Conservation (phyloP, 2,888 invertebrate species). For the Alcis repandata region DNA sequence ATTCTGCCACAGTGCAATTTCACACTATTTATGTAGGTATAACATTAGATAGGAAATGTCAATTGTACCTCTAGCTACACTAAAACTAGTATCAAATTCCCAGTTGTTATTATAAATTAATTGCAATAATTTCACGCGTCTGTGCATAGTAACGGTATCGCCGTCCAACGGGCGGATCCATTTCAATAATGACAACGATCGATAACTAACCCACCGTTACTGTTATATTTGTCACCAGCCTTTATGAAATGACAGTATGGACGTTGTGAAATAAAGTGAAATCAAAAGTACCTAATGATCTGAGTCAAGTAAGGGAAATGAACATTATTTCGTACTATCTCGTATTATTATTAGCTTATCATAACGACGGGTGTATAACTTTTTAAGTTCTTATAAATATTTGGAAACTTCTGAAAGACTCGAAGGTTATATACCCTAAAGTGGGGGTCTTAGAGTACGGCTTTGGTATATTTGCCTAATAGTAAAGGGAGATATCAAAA, state of each 20-base stretch:
- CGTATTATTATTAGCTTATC: too few species aligned
- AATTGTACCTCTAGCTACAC: not conserved
- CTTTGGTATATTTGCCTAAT: too few species aligned
- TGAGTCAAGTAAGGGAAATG: not conserved
- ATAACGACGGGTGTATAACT: too few species aligned
- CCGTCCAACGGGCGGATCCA: slow-evolving; percentile 66
- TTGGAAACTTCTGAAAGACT: too few species aligned
- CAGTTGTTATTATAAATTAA: slow-evolving; percentile 21
- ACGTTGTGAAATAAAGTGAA: slow-evolving; percentile 4
- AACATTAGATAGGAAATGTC: not conserved
- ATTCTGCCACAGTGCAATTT: too few species aligned
- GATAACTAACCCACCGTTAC: slow-evolving; percentile 64
- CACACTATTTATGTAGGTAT: too few species aligned
- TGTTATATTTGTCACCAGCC: slow-evolving; percentile 54
- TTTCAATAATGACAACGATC: slow-evolving; percentile 70
- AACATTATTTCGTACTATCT: too few species aligned
- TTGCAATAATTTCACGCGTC: slow-evolving; percentile 68
- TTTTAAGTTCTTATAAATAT: too few species aligned
- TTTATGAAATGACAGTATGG: slow-evolving; percentile 26
- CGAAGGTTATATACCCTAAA: too few species aligned
- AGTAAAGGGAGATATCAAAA: too few species aligned
- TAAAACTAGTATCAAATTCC: not conserved
- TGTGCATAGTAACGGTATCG: slow-evolving; percentile 72
- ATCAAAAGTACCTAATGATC: not conserved
- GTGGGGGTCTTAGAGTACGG: too few species aligned